These are phyloP conservation scores for Rana temporaria DNA, from an alignment of 2,113 vertebrate genomes.

Conservation along the genomic window DNA sequence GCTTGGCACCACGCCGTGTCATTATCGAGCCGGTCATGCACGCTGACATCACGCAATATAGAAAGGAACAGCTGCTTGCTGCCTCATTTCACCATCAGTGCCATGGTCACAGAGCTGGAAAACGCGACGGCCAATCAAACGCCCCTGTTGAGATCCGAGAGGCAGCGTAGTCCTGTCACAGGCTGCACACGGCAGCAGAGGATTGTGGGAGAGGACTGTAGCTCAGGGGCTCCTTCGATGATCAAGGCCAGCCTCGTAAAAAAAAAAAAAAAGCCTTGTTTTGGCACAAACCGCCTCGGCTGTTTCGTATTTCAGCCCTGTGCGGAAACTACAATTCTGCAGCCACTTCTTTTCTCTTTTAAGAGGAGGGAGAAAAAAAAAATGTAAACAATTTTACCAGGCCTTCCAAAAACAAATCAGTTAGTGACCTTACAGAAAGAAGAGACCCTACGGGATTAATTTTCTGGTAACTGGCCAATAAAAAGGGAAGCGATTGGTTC, in stretches of 20 bases:
- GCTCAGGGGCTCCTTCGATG: neutral
- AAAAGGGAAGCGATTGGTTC: too few species aligned
- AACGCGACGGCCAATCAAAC: constrained; percentile 1
- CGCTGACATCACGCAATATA: constrained; percentile 1
- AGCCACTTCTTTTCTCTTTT: too few species aligned
- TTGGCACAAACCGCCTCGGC: neutral
- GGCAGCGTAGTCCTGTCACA: neutral
- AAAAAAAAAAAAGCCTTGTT: neutral
- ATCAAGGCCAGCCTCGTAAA: neutral
- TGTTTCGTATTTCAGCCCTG: neutral
- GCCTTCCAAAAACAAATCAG: too few species aligned
- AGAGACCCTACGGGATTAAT: too few species aligned
- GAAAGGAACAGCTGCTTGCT: constrained; percentile 29
- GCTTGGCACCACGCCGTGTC: neutral
- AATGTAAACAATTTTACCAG: too few species aligned
- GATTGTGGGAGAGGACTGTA: neutral
- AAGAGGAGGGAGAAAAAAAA: too few species aligned
- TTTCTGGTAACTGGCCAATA: too few species aligned
- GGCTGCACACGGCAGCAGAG: neutral
- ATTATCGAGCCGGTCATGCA: neutral
- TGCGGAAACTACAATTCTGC: neutral
- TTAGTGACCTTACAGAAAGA: too few species aligned
- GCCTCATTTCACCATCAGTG: constrained; percentile 23
- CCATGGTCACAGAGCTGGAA: constrained; percentile 33
- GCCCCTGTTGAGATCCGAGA: neutral